Conservation (phyloP, 2,113 vertebrate species). For the Deroptyus accipitrinus region DNA sequence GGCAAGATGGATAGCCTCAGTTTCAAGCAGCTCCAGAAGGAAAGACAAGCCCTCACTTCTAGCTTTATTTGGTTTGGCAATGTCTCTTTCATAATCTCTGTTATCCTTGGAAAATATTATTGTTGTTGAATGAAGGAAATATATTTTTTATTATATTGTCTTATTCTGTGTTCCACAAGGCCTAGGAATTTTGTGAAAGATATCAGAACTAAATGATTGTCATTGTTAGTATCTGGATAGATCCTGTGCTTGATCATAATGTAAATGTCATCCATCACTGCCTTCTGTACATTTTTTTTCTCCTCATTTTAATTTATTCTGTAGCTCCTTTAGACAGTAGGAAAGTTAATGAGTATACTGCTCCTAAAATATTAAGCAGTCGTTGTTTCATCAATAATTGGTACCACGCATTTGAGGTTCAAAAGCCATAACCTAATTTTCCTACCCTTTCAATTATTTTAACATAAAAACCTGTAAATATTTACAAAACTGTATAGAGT, state of each 20-base stretch:
- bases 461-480: neutral
- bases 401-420: neutral
- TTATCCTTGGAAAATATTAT: neutral
- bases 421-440: neutral
- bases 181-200: neutral
- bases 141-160: neutral
- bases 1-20: neutral
- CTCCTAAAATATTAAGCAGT: neutral
- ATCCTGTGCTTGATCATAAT: neutral
- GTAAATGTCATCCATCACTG: neutral
- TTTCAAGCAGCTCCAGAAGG: neutral
- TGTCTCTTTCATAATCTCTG: neutral
- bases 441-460: neutral
- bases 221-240: neutral
- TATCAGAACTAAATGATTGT: neutral
- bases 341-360: neutral
- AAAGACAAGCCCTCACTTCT: neutral
- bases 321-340: neutral
- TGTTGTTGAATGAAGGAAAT: neutral
- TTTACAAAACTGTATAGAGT: neutral
- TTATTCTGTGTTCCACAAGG: neutral
- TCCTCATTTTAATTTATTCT: neutral
- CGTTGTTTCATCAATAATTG: neutral
- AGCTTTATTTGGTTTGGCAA: neutral
- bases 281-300: neutral